Evolutionary conservation across 2,113 vertebrate species (phyloP), one percentile per base, ranked within the genome.

Genomic region (Podilymbus podiceps): DNA sequence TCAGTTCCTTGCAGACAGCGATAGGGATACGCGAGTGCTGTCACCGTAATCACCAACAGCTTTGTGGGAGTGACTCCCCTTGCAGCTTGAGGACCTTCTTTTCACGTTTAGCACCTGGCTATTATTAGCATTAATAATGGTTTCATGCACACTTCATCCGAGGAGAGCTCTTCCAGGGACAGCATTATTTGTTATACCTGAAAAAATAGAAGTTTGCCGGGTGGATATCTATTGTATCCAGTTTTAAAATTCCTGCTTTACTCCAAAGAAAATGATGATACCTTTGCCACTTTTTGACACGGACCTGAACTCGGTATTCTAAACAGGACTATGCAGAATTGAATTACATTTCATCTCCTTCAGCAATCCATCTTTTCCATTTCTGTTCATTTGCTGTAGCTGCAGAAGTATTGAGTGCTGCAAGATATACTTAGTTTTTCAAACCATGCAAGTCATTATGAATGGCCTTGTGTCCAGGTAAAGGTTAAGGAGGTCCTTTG

Each of bases 401-500:
- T 94, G 96, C 91, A 94, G 62, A 97, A 95, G 96, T 97, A 97
- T 95, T 94, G 96, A 98, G 95, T 96, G 93, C 85, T 94, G 78
- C 56, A 52, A 96, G 96, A 97, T 90, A 97, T 82, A 96, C 97
- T 96, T 96, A 97, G 97, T 96, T 98, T 98, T 95, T 95, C 95
- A 97, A 98, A 95, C 95, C 90, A 58, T 91, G 95, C 88, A 95
- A 98, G 97, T 98, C 98, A 97, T 98, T 98, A 98, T 97, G 97
- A 98, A 98, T 98, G 98, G 98, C 97, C 98, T 98, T 98, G 96
- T 97, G 98, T 98, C 97, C 98, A 98, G 98, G 97, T 98, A 98
- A 98, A 98, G 98, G 98, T 98, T 98, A 98, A 98, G 97, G 97
- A 98, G 98, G 97, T 97, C 97, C 97, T 98, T 98, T 98, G 98